Conservation (phyloP, 2,113 vertebrate genomes). For the Cyprinus carpio region DNA sequence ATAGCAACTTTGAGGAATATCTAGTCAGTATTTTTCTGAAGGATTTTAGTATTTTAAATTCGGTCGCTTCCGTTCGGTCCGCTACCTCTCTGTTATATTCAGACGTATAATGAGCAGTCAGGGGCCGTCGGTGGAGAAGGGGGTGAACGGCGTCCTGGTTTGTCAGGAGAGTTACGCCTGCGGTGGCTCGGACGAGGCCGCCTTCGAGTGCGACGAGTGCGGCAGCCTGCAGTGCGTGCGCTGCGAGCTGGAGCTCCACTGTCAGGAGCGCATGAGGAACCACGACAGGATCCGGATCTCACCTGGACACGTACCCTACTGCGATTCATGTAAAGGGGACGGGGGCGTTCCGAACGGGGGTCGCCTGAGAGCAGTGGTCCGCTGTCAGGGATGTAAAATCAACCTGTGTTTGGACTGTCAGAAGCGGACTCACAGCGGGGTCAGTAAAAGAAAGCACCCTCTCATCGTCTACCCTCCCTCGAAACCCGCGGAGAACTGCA, state of each 20-base stretch:
- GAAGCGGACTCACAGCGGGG: slow-evolving; percentile 89
- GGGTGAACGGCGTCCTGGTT: slow-evolving; percentile 76
- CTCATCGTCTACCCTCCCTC: slow-evolving; percentile 74
- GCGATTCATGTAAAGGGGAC: slow-evolving; percentile 90
- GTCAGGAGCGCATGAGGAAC: slow-evolving; percentile 87
- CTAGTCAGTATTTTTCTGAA: neutral
- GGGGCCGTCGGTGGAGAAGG: slow-evolving; percentile 79
- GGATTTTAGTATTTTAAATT: neutral
- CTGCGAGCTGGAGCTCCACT: slow-evolving; percentile 92
- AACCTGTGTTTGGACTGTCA: slow-evolving; percentile 95
- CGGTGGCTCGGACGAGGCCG: slow-evolving; percentile 87
- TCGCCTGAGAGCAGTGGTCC: slow-evolving; percentile 84
- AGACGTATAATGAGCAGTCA: slow-evolving; percentile 82
- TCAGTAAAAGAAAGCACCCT: slow-evolving; percentile 91
- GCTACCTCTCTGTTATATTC: neutral
- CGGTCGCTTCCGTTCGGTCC: neutral
- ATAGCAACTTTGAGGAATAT: neutral
- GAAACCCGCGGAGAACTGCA: slow-evolving; percentile 64
- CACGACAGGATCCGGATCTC: slow-evolving; percentile 89
- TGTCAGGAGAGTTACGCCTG: slow-evolving; percentile 98
- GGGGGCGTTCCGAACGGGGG: slow-evolving; percentile 68
- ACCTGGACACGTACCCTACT: slow-evolving; percentile 88
- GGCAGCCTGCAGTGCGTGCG: slow-evolving; percentile 90
- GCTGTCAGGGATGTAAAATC: slow-evolving; percentile 94
- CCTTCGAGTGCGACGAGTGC: slow-evolving; percentile 95